These are phyloP conservation scores for Thereva unica DNA, from an alignment of 2,888 invertebrate genomes.

Conservation along the genomic window DNA sequence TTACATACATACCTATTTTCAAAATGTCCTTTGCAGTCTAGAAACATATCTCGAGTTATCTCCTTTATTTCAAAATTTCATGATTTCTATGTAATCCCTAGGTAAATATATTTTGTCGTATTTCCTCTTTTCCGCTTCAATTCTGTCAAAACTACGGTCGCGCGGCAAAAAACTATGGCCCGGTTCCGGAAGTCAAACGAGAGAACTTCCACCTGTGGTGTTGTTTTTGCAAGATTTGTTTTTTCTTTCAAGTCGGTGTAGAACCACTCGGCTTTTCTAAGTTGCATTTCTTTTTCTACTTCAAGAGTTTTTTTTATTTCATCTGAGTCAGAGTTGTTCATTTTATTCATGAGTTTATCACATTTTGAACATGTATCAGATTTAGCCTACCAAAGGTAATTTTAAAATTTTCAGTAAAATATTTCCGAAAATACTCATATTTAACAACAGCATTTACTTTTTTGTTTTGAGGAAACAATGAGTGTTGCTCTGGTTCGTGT, in stretches of 20 bases:
- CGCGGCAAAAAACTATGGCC: too few species aligned
- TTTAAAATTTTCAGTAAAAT: conserved; percentile 15
- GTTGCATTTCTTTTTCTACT: conserved; percentile 15
- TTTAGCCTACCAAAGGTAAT: conserved; percentile 20
- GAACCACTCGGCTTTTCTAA: conserved; percentile 14
- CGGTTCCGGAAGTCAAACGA: conserved; percentile 35
- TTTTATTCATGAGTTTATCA: conserved; percentile 9
- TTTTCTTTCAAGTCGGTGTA: conserved; percentile 14
- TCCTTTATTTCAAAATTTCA: too few species aligned
- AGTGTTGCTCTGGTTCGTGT: conserved; percentile 11
- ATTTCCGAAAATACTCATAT: conserved; percentile 2
- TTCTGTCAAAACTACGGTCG: too few species aligned
- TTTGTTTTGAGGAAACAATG: conserved; percentile 9
- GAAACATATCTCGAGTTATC: too few species aligned
- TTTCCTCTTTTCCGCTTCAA: too few species aligned
- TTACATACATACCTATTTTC: too few species aligned
- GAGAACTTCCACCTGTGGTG: conserved; percentile 33
- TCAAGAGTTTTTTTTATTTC: background rate
- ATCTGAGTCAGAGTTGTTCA: background rate
- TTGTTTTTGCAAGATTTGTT: conserved; percentile 4
- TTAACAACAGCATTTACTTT: background rate
- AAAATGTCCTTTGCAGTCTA: too few species aligned
- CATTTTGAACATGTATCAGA: conserved; percentile 16
- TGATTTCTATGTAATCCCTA: too few species aligned
- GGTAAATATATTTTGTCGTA: too few species aligned